phyloP scores from a whole-genome alignment of 2,797 vertebrate species.

The Monodelphis domestica region DNA sequence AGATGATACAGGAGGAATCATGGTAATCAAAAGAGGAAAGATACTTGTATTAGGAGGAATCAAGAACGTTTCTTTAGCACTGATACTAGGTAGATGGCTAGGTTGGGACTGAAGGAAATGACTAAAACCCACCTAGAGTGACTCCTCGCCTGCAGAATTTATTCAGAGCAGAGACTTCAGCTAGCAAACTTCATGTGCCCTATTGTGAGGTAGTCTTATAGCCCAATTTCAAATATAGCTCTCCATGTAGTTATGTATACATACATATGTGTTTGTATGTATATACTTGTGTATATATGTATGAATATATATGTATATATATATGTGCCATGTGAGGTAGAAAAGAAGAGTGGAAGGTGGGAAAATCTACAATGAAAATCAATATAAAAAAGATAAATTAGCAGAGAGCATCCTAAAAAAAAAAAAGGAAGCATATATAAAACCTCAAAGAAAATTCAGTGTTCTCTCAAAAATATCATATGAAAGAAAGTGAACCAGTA shows the following conservation, averaged over 20 bases:
- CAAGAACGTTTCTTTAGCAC: too few relatives aligned
- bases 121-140: neutral
- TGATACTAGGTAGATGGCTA: neutral
- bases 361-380: neutral
- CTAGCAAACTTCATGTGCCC: neutral
- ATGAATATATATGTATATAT: too few relatives aligned
- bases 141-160: neutral
- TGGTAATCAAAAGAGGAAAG: neutral
- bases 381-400: neutral
- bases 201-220: neutral
- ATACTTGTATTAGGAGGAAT: neutral
- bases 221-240: neutral
- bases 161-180: neutral
- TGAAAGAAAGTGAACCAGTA: neutral
- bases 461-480: too few relatives aligned
- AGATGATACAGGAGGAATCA: neutral
- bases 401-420: neutral
- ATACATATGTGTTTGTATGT: neutral
- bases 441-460: neutral
- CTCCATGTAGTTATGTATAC: too few relatives aligned
- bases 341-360: too few relatives aligned
- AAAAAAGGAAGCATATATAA: neutral
- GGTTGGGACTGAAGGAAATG: neutral
- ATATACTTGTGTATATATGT: too few relatives aligned
- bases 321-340: neutral